Percentiles rank a stretch among this genome's conserved stretches.
phyloP scores from a whole-genome alignment of 2,113 vertebrate genomes.

The Miniopterus natalensis region DNA sequence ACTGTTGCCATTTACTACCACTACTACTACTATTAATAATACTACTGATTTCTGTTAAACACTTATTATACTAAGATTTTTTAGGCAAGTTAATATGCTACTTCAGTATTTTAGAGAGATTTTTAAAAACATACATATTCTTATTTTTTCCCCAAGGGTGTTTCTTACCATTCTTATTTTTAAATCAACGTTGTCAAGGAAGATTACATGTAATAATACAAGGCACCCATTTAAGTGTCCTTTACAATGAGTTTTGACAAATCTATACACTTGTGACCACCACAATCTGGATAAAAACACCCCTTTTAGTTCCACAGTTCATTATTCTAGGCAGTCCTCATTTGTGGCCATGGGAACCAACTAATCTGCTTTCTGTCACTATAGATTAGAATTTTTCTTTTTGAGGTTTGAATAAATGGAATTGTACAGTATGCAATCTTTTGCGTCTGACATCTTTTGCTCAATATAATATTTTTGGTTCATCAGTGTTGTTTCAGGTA shows the following conservation, averaged over 20 bases:
- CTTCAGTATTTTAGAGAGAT: background rate
- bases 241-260: background rate
- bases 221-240: background rate
- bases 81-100: background rate
- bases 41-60: background rate
- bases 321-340: background rate
- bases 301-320: background rate
- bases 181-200: background rate
- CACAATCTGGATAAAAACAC: background rate
- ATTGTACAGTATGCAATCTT: background rate
- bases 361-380: background rate
- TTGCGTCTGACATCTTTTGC: background rate
- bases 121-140: background rate
- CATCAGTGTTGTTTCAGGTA: background rate
- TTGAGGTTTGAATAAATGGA: background rate
- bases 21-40: background rate
- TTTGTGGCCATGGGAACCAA: background rate
- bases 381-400: background rate
- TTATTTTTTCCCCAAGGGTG: background rate
- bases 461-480: background rate
- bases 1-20: background rate
- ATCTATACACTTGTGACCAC: background rate
- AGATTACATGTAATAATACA: background rate
- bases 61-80: background rate
- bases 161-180: conserved; percentile 47